A percentile compares a stretch with the other conserved stretches of the same genome.
These are phyloP conservation scores for Ranitomeya imitator DNA, from an alignment of 2,113 vertebrate genomes.

Conservation along the genomic window DNA sequence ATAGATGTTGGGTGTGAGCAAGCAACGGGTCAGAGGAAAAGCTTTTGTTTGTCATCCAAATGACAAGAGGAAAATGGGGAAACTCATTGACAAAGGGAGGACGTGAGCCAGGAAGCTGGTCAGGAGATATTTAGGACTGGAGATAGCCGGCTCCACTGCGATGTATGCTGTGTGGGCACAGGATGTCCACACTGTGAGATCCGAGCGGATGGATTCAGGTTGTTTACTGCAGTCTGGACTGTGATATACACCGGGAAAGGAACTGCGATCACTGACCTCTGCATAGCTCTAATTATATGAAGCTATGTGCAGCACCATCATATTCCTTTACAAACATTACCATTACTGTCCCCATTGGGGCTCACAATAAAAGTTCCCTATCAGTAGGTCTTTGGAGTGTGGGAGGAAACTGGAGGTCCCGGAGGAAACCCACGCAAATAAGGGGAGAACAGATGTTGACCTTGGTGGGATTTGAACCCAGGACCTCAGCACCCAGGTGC, in stretches of 20 bases:
- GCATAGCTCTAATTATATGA: background rate
- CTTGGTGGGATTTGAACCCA: too few relatives aligned
- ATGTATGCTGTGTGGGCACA: conserved; percentile 34
- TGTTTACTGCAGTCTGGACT: conserved; percentile 13
- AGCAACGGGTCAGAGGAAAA: conserved; percentile 28
- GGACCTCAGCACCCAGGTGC: too few relatives aligned
- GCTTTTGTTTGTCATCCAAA: conserved; percentile 24
- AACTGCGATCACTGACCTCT: background rate
- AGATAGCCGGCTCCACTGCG: conserved; percentile 15
- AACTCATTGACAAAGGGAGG: conserved; percentile 50
- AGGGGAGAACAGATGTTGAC: too few relatives aligned
- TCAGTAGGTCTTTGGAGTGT: too few relatives aligned
- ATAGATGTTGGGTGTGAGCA: background rate
- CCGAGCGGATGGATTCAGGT: background rate
- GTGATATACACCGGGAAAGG: background rate
- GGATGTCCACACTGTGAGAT: conserved; percentile 33
- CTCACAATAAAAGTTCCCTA: too few relatives aligned
- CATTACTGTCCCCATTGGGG: too few relatives aligned
- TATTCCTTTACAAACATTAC: too few relatives aligned
- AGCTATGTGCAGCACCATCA: background rate
- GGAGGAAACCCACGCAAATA: too few relatives aligned
- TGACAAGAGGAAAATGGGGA: conserved; percentile 38
- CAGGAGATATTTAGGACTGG: conserved; percentile 20
- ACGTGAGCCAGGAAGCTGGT: conserved; percentile 44
- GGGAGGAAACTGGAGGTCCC: too few relatives aligned